Evolutionary conservation across 2,888 invertebrate genomes (phyloP).

Genomic region (Andrena flavipes): DNA sequence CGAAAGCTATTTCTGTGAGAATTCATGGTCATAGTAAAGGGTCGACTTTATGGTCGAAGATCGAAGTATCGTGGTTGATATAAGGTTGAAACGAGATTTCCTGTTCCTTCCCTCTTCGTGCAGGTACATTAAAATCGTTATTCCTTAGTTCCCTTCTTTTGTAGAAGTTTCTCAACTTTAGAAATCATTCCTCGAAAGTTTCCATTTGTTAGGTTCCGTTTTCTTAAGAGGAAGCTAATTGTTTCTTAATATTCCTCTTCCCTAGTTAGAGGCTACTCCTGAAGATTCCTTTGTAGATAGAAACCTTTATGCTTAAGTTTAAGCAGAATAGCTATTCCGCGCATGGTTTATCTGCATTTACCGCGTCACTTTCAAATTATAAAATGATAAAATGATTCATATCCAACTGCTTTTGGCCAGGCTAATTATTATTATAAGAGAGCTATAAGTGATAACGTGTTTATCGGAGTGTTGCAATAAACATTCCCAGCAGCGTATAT

Average conservation of each 20-base stretch:
- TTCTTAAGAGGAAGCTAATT: not conserved
- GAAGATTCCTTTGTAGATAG: not conserved
- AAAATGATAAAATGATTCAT: no score
- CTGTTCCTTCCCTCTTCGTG: not conserved
- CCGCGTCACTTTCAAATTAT: no score
- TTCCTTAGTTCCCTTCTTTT: no score
- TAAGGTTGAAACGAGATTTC: not conserved
- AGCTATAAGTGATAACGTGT: no score
- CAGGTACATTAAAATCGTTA: not conserved
- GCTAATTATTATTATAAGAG: no score
- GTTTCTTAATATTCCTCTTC: not conserved
- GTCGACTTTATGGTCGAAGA: conserved; percentile 3
- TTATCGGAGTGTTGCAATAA: no score
- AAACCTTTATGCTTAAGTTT: not conserved
- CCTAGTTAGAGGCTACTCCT: not conserved
- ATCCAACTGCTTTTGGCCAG: no score
- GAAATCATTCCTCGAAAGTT: not conserved
- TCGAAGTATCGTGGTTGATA: not conserved
- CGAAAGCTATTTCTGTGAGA: not conserved
- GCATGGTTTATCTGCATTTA: no score
- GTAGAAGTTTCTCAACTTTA: no score
- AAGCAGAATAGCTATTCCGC: not conserved
- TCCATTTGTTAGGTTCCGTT: not conserved
- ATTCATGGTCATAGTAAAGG: not conserved
- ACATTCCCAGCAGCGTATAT: no score